phyloP scores from a whole-genome alignment of 1,140 invertebrate genomes.

The Brachionus rotundiformis region DNA sequence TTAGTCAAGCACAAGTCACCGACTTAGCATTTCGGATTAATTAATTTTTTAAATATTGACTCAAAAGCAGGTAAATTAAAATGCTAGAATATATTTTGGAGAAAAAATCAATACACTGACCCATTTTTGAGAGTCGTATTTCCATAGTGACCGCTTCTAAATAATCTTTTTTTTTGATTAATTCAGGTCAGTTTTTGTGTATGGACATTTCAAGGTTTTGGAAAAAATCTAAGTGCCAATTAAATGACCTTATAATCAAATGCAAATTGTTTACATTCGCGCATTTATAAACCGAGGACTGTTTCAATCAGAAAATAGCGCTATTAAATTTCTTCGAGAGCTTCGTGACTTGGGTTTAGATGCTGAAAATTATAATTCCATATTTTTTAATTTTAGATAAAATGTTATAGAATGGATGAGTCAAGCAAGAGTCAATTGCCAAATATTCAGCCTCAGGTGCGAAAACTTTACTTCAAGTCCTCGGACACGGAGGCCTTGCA shows the following conservation, averaged over 20 bases:
- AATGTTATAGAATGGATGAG: conserved; percentile 18
- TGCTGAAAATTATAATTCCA: conserved; percentile 14
- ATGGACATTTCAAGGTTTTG: neutral
- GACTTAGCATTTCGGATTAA: conserved; percentile 4
- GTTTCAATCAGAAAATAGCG: conserved; percentile 13
- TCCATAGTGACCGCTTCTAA: neutral
- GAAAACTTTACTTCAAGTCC: conserved; percentile 35
- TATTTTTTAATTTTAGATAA: neutral
- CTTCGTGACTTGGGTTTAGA: neutral
- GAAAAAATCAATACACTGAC: conserved; percentile 9
- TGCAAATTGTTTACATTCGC: conserved; percentile 18
- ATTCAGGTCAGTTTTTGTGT: conserved; percentile 7
- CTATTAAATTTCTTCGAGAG: neutral
- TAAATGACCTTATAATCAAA: neutral
- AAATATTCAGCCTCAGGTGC: neutral
- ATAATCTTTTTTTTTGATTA: neutral
- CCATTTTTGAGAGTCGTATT: neutral
- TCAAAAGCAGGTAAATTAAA: neutral
- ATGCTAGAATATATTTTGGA: neutral
- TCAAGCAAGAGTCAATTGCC: neutral
- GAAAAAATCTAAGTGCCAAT: conserved; percentile 13
- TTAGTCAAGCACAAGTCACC: neutral
- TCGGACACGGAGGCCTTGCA: conserved; percentile 21
- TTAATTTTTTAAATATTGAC: conserved; percentile 13
- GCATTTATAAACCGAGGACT: neutral